Conservation (phyloP, 2,797 vertebrate species). For the Takifugu rubripes region DNA sequence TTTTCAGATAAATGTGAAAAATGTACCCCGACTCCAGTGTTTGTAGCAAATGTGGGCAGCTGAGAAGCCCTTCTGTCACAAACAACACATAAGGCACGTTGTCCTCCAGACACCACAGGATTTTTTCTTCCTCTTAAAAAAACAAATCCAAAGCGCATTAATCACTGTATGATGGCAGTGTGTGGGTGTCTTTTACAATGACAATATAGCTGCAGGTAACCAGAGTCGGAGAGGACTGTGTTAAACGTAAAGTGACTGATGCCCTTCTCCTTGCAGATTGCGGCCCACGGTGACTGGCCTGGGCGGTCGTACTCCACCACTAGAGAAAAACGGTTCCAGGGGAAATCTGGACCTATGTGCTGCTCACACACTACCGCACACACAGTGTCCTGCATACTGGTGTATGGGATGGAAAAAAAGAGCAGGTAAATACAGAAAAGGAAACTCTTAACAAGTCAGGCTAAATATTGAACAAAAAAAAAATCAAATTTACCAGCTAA, state of each 20-base stretch:
- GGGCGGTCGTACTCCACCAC: conserved; percentile 85
- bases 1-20: neutral
- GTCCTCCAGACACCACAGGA: conserved; percentile 70
- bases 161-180: neutral
- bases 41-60: conserved; percentile 79
- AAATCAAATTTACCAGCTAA: conserved; percentile 70
- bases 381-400: conserved; percentile 69
- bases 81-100: conserved; percentile 84
- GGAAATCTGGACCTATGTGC: conserved; percentile 84
- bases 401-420: conserved; percentile 25
- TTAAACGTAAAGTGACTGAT: conserved; percentile 78
- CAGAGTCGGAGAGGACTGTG: conserved; percentile 66
- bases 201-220: conserved; percentile 42
- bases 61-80: conserved; percentile 84
- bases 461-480: neutral
- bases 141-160: neutral
- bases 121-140: conserved; percentile 16
- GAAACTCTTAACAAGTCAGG: too few species aligned
- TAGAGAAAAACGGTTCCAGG: conserved; percentile 85
- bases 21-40: conserved; percentile 86
- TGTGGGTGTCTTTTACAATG: neutral
- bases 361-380: conserved; percentile 80
- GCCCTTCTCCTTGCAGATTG: conserved; percentile 76
- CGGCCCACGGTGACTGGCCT: conserved; percentile 80
- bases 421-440: too few species aligned